A percentile compares a stretch with the other conserved stretches of the same genome.
phyloP scores from a whole-genome alignment of 2,888 invertebrate genomes.

The Synergus japonicus region DNA sequence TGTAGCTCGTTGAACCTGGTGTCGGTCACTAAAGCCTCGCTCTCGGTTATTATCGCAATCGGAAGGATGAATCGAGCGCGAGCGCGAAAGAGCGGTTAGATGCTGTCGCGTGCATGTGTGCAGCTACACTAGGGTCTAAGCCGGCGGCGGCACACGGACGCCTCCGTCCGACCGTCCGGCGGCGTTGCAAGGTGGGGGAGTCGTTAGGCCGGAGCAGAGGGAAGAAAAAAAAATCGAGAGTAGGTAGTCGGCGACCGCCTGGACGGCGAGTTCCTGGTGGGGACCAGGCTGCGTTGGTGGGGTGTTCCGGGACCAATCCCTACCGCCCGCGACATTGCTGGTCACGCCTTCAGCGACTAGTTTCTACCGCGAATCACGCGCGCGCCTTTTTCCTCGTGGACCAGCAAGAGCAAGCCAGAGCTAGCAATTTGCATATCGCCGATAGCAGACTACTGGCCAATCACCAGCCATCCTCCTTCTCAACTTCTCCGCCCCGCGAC shows the following conservation, averaged over 20 bases:
- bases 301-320: conserved; percentile 74
- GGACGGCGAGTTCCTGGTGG: conserved; percentile 76
- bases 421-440: conserved; percentile 56
- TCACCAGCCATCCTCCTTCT: conserved; percentile 49
- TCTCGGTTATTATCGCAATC: conserved; percentile 63
- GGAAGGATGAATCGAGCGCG: conserved; percentile 59
- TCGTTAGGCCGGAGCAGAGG: conserved; percentile 60
- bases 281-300: conserved; percentile 71
- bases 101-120: conserved; percentile 76
- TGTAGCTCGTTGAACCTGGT: conserved; percentile 55
- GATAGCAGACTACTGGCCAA: conserved; percentile 56
- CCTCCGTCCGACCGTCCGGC: conserved; percentile 61
- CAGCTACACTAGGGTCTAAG: conserved; percentile 75
- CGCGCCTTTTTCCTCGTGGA: conserved; percentile 57
- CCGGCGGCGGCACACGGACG: conserved; percentile 70
- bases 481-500: conserved; percentile 32
- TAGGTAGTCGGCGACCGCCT: conserved; percentile 63
- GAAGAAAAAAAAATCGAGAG: conserved; percentile 53
- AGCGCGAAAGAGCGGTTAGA: conserved; percentile 67
- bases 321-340: conserved; percentile 69
- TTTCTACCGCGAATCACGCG: conserved; percentile 66
- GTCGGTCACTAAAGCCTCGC: conserved; percentile 59
- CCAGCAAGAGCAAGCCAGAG: conserved; percentile 55
- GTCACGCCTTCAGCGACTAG: conserved; percentile 68
- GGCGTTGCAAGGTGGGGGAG: conserved; percentile 70